Evolutionary conservation across 2,113 vertebrate species (phyloP).

Genomic region (Mungos mungo): DNA sequence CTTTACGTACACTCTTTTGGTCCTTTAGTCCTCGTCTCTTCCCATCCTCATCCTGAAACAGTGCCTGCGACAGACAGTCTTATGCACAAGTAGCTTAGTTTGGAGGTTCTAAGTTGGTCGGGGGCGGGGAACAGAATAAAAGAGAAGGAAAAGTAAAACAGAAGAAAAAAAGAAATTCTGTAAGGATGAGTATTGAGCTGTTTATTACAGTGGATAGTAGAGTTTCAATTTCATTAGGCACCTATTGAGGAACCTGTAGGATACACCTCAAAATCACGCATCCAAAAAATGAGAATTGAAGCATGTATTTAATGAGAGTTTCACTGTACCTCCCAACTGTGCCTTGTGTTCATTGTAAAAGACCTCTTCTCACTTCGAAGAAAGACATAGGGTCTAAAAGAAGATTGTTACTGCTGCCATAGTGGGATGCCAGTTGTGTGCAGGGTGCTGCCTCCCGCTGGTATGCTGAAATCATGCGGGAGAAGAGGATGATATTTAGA

Average conservation of each 20-base stretch:
- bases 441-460: neutral
- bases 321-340: neutral
- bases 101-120: neutral
- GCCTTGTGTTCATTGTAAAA: neutral
- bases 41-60: neutral
- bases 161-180: neutral
- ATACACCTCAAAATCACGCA: neutral
- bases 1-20: neutral
- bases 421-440: neutral
- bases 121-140: neutral
- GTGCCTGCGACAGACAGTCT: neutral
- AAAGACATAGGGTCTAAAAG: neutral
- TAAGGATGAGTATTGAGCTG: neutral
- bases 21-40: neutral
- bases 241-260: neutral
- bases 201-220: neutral
- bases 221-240: neutral
- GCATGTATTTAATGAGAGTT: neutral
- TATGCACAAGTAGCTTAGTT: neutral
- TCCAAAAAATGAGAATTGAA: neutral
- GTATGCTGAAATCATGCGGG: neutral
- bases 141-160: neutral
- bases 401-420: neutral
- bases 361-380: neutral
- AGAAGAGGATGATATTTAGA: neutral